phyloP scores from a whole-genome alignment of 1,140 invertebrate species.

The Pentalonia nigronervosa region DNA sequence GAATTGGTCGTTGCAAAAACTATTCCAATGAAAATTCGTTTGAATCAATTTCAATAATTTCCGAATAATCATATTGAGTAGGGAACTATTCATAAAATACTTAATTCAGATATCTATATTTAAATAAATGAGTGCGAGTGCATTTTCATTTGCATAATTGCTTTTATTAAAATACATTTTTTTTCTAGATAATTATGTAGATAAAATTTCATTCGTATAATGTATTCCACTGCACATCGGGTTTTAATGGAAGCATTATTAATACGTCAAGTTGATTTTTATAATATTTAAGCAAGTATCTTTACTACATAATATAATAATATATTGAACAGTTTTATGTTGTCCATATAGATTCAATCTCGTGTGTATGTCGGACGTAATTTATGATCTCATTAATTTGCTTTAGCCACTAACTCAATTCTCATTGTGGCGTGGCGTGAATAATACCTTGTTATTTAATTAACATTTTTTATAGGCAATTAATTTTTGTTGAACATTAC shows the following conservation, averaged over 20 bases:
- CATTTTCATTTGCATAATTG: not conserved
- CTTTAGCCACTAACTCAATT: not conserved
- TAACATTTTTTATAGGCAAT: slow-evolving; percentile 5
- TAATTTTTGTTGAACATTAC: not conserved
- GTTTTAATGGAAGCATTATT: slow-evolving; percentile 10
- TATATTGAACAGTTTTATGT: not conserved
- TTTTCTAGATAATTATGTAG: not conserved
- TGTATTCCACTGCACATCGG: not conserved
- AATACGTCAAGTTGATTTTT: not conserved
- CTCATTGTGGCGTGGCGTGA: not conserved
- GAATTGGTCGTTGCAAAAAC: not conserved
- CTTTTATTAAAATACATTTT: slow-evolving; percentile 2
- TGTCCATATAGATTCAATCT: not conserved
- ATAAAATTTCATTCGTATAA: not conserved
- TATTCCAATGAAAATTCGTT: not conserved
- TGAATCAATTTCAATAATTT: not conserved
- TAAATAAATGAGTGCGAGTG: not conserved
- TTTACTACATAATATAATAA: not conserved
- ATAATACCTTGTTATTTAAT: not conserved
- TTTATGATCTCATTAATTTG: slow-evolving; percentile 14
- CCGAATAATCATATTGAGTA: not conserved
- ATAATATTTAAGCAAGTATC: not conserved
- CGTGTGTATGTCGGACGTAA: not conserved
- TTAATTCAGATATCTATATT: not conserved
- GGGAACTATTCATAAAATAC: not conserved